Conservation (phyloP, 2,113 vertebrate genomes). For the Etheostoma cragini region DNA sequence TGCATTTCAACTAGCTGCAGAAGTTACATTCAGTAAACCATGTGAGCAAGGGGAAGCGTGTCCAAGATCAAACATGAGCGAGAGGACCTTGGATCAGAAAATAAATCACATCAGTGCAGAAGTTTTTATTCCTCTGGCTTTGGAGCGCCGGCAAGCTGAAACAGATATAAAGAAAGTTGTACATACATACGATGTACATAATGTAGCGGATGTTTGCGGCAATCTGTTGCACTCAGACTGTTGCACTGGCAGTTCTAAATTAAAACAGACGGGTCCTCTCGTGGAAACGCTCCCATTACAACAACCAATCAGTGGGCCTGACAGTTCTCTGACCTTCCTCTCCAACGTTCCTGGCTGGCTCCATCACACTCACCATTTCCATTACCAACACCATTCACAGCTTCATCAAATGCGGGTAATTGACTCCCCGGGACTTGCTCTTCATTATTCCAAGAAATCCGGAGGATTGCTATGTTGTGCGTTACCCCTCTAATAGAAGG, state of each 20-base stretch:
- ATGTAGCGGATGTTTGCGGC: constrained; percentile 7
- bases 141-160: constrained; percentile 29
- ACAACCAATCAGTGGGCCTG: constrained; percentile 50
- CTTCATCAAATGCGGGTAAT: constrained; percentile 67
- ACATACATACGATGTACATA: not conserved
- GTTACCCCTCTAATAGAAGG: constrained; percentile 58
- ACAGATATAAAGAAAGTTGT: not conserved
- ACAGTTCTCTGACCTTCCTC: constrained; percentile 53
- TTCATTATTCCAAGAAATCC: constrained; percentile 67
- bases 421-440: constrained; percentile 48
- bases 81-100: constrained; percentile 33
- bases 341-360: constrained; percentile 38
- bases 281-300: constrained; percentile 30
- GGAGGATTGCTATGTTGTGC: constrained; percentile 41
- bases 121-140: not conserved
- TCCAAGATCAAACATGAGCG: constrained; percentile 56
- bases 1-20: constrained; percentile 51
- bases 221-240: constrained; percentile 10
- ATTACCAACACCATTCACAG: constrained; percentile 47
- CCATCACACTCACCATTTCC: constrained; percentile 26
- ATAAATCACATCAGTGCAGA: constrained; percentile 53
- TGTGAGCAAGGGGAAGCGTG: constrained; percentile 32
- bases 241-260: constrained; percentile 33
- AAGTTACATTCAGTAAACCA: constrained; percentile 28
- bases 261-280: constrained; percentile 30